Evolutionary conservation across 2,797 vertebrate genomes (phyloP).

Genomic region (Gorsachius magnificus): DNA sequence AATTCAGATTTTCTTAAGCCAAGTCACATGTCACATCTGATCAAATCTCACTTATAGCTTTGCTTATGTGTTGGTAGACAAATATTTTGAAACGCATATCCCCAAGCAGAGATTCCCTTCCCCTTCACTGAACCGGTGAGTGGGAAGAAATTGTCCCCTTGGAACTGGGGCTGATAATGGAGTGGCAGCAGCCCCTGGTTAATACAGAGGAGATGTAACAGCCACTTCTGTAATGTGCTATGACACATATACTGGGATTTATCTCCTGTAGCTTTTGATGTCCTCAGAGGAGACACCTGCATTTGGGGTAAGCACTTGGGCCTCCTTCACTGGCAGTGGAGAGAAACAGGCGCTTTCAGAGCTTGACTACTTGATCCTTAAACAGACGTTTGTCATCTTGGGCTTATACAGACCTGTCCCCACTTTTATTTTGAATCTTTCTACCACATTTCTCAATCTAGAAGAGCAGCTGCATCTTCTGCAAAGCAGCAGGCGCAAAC

Average conservation of each 20-base stretch:
- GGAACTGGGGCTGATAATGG: accelerated
- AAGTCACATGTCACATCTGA: not conserved
- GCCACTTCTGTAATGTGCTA: not conserved
- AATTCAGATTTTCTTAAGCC: not conserved
- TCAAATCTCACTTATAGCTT: not conserved
- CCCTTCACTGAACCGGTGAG: accelerated
- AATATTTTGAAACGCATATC: not conserved
- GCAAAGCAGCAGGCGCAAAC: not conserved
- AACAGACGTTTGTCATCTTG: not conserved
- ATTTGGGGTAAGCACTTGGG: not conserved
- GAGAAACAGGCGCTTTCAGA: not conserved
- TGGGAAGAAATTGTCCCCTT: not conserved
- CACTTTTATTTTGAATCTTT: not conserved
- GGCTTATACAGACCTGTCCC: not conserved
- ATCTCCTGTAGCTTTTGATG: not conserved
- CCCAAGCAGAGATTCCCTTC: not conserved
- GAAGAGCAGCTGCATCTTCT: not conserved
- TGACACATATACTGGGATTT: not conserved
- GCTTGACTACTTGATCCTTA: not conserved
- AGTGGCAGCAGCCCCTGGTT: accelerated
- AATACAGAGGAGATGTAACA: not conserved
- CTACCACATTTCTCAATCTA: not conserved
- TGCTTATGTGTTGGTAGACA: not conserved
- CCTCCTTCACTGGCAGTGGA: not conserved
- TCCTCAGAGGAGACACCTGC: not conserved